Evolutionary conservation across 2,113 vertebrate genomes (phyloP).

Genomic region (Noctilio leporinus): DNA sequence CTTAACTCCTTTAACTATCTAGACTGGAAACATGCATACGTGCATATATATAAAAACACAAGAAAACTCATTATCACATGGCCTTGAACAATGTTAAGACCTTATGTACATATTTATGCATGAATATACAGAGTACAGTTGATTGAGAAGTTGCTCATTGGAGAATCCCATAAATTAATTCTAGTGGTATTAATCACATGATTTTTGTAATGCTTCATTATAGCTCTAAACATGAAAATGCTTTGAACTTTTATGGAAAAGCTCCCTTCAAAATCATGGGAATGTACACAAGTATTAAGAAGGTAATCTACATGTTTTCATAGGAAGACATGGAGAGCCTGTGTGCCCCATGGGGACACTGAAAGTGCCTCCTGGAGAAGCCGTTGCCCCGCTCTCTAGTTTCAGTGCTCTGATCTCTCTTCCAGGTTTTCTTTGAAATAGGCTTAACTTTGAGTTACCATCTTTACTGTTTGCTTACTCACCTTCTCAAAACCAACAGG

Average conservation of each 20-base stretch:
- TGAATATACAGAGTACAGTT: neutral
- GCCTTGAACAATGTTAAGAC: neutral
- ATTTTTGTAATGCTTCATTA: neutral
- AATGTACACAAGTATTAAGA: neutral
- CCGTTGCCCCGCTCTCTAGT: neutral
- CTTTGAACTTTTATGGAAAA: neutral
- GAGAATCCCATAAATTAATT: neutral
- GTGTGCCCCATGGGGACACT: neutral
- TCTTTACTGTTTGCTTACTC: constrained; percentile 23
- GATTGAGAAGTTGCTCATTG: neutral
- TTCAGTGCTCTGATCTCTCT: neutral
- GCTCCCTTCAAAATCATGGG: neutral
- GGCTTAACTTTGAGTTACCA: neutral
- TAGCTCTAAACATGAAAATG: neutral
- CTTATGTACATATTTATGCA: neutral
- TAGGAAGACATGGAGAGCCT: neutral
- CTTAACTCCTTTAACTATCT: constrained; percentile 47
- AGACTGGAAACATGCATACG: constrained; percentile 40
- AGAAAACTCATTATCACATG: neutral
- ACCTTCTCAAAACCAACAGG: constrained; percentile 51
- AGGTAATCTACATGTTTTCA: neutral
- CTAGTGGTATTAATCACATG: neutral
- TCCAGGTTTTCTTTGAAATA: constrained; percentile 1
- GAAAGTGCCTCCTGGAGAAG: neutral
- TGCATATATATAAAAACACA: constrained; percentile 22